A percentile compares a stretch with the other conserved stretches of the same genome.
phyloP scores from a whole-genome alignment of 2,888 invertebrate genomes.

The Mythimna impura region DNA sequence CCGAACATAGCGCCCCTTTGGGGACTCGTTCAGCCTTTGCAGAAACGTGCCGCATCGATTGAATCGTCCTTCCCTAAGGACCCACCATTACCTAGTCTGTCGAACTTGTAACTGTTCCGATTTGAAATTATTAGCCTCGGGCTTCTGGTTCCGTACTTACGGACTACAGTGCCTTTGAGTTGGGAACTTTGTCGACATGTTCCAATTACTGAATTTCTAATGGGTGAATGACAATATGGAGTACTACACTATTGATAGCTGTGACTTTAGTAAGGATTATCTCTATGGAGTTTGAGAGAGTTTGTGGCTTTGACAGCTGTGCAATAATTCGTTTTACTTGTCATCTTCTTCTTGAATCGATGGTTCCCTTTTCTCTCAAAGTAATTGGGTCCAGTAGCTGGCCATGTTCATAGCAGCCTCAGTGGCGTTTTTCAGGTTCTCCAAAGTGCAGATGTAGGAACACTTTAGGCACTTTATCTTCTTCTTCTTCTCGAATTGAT shows the following conservation, averaged over 20 bases:
- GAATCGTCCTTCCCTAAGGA: constrained; percentile 68
- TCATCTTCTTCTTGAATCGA: no score
- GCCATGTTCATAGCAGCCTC: no score
- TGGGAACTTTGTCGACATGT: constrained; percentile 62
- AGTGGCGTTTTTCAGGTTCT: no score
- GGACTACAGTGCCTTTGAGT: constrained; percentile 54
- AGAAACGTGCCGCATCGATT: constrained; percentile 64
- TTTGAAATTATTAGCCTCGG: constrained; percentile 75
- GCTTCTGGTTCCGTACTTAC: constrained; percentile 49
- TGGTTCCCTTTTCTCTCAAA: no score
- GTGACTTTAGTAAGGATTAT: constrained; percentile 22
- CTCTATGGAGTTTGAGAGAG: background rate
- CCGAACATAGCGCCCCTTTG: constrained; percentile 41
- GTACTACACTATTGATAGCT: constrained; percentile 18
- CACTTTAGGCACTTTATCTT: no score
- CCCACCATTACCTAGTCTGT: constrained; percentile 70
- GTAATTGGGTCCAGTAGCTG: no score
- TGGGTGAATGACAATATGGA: constrained; percentile 53
- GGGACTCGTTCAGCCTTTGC: constrained; percentile 41
- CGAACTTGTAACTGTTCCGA: constrained; percentile 73
- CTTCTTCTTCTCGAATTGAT: no score
- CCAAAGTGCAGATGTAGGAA: no score
- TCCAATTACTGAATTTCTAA: constrained; percentile 63
- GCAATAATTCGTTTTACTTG: background rate
- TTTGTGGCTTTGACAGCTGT: constrained; percentile 34